phyloP scores from a whole-genome alignment of 2,797 vertebrate genomes.

The Pseudotriccus pelzelni region DNA sequence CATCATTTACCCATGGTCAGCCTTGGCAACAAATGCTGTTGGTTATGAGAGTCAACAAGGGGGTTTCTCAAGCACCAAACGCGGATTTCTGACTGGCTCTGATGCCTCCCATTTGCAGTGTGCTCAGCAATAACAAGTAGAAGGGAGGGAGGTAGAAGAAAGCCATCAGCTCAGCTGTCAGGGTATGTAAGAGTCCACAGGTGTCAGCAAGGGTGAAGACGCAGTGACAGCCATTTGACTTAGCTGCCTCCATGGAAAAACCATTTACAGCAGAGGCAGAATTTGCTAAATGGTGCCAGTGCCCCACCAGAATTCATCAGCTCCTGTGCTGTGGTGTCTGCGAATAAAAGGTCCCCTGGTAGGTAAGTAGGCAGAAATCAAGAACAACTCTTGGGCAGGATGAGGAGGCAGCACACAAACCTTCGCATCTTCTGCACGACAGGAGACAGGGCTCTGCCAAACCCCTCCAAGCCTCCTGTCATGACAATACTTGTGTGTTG shows the following conservation, averaged over 20 bases:
- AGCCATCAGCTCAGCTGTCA: conserved; percentile 7
- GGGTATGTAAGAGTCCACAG: background rate
- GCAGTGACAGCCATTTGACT: background rate
- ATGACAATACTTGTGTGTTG: background rate
- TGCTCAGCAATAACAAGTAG: background rate
- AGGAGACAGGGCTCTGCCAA: background rate
- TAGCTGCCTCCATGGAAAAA: background rate
- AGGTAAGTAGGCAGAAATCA: background rate
- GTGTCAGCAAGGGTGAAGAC: conserved; percentile 35
- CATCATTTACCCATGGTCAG: background rate
- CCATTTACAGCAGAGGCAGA: background rate
- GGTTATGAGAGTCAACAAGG: background rate
- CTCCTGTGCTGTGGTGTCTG: background rate
- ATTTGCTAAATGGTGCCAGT: background rate
- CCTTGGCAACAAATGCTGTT: background rate
- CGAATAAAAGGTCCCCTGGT: background rate
- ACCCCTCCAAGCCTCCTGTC: background rate
- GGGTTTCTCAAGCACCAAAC: background rate
- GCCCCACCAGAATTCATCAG: background rate
- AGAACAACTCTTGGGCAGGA: background rate
- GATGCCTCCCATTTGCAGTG: background rate
- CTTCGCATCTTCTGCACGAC: background rate
- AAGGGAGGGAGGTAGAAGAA: background rate
- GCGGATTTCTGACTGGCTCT: background rate
- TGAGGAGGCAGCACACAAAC: background rate